Percentiles rank a stretch among this genome's conserved stretches.
Evolutionary conservation across 2,888 invertebrate genomes (phyloP).

Genomic region (Plutella xylostella): DNA sequence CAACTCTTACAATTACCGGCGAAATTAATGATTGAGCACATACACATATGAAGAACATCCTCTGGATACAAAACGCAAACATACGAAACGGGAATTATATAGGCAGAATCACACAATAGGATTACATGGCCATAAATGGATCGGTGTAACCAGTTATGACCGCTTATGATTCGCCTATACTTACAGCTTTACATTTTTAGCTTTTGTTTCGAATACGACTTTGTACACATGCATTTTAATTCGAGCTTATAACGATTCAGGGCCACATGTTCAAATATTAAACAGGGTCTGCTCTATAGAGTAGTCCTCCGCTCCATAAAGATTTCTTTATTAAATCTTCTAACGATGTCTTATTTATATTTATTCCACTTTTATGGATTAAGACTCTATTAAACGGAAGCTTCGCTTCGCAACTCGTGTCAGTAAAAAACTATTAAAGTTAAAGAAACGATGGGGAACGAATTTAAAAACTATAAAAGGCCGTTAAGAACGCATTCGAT

Average conservation of each 20-base stretch:
- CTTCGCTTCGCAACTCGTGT: slow-evolving; percentile 34
- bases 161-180: slow-evolving; percentile 52
- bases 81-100: slow-evolving; percentile 18
- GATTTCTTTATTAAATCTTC: slow-evolving; percentile 19
- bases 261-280: too few species aligned
- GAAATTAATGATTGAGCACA: slow-evolving; percentile 67
- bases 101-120: slow-evolving; percentile 51
- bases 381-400: slow-evolving; percentile 52
- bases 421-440: slow-evolving; percentile 29
- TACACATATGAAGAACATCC: slow-evolving; percentile 23
- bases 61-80: too few species aligned
- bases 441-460: neutral
- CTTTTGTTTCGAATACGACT: slow-evolving; percentile 55
- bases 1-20: slow-evolving; percentile 60
- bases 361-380: slow-evolving; percentile 43
- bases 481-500: slow-evolving; percentile 31
- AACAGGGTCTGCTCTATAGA: too few species aligned
- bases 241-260: slow-evolving; percentile 39
- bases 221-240: slow-evolving; percentile 56
- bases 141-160: slow-evolving; percentile 59
- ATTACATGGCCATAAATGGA: slow-evolving; percentile 60
- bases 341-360: slow-evolving; percentile 41
- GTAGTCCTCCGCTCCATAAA: too few species aligned
- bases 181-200: slow-evolving; percentile 52
- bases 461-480: slow-evolving; percentile 8